Evolutionary conservation across 2,113 vertebrate genomes (phyloP).

Genomic region (Pungitius pungitius): DNA sequence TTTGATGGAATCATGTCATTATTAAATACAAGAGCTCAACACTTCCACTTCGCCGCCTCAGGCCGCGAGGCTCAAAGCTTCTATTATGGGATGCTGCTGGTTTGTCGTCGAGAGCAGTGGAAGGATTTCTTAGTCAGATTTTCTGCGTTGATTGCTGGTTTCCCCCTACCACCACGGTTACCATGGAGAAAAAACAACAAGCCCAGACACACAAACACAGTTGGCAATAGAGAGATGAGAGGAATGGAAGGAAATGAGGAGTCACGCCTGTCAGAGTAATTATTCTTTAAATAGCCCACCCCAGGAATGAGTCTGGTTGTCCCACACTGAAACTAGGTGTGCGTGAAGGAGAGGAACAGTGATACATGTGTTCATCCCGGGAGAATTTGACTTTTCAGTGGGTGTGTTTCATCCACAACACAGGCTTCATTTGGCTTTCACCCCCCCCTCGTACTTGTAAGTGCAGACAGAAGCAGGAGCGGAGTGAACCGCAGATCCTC

Average conservation of each 20-base stretch:
- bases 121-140: slow-evolving; percentile 60
- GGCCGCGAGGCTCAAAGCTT: slow-evolving; percentile 5
- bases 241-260: slow-evolving; percentile 63
- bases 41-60: slow-evolving; percentile 7
- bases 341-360: slow-evolving; percentile 24
- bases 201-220: slow-evolving; percentile 53
- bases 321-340: slow-evolving; percentile 40
- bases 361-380: neutral
- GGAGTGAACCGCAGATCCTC: slow-evolving; percentile 17
- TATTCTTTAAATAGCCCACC: slow-evolving; percentile 57
- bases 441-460: neutral
- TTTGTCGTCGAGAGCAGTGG: slow-evolving; percentile 31
- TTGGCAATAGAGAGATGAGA: slow-evolving; percentile 41
- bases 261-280: slow-evolving; percentile 61
- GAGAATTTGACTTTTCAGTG: slow-evolving; percentile 18
- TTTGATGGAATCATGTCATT: slow-evolving; percentile 25
- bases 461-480: slow-evolving; percentile 7
- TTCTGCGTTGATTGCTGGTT: slow-evolving; percentile 58
- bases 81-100: slow-evolving; percentile 49
- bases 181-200: slow-evolving; percentile 55
- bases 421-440: neutral
- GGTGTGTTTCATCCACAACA: slow-evolving; percentile 17
- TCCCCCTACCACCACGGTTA: slow-evolving; percentile 56
- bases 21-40: slow-evolving; percentile 19
- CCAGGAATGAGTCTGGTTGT: slow-evolving; percentile 2